Base-by-base conservation (phyloP, 2,888 invertebrate species). In the Crematogaster levior region DNA sequence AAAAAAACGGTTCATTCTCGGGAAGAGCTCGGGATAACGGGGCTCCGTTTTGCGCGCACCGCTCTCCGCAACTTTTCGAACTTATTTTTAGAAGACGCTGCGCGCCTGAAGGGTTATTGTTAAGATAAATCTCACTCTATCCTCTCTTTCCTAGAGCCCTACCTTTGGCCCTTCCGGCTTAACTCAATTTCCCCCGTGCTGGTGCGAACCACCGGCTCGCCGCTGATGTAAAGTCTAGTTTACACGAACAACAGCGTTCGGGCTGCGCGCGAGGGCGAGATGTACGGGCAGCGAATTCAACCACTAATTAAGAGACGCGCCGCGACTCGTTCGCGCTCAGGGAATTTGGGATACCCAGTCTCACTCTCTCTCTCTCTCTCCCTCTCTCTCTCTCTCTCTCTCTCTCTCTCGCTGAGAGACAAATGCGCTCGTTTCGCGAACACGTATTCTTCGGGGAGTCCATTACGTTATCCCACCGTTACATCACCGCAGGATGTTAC, bases 151-250 rank as follows among this genome's bases (percentile, higher is more conserved):
- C 18, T 5, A 24, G n/a, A 6, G 48, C 24, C 48, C 66, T 56
- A 30, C 68, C 43, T 21, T 43, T 12, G 43, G 56, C 12, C 51
- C 51, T 77, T 77, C 66, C 68, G 53, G 56, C 56, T 68, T 68
- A 56, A 77, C 56, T 77, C 68, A 77, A 77, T 77, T 68, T 77
- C 68, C 30, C 43, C 56, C 43, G 53, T 66, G 46, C 53, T 66
- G 77, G 24, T 30, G 43, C 18, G 68, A 24, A 77, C 68, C 73
- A 48, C 40, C 53, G 65, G 72, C 58, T 81, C 56, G 63, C 81
- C 83, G 70, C 60, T 65, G 66, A 83, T 81, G 73, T 83, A 83
- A 83, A 81, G 73, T 83, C 81, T 83, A 81, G 65, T 81, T 83
- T 77, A 68, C 77, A 46, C 77, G 68, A 56, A 68, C 77, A 56